Evolutionary conservation across 2,113 vertebrate genomes (phyloP), one percentile per base, ranked within the genome.

Genomic region (Redunca redunca): DNA sequence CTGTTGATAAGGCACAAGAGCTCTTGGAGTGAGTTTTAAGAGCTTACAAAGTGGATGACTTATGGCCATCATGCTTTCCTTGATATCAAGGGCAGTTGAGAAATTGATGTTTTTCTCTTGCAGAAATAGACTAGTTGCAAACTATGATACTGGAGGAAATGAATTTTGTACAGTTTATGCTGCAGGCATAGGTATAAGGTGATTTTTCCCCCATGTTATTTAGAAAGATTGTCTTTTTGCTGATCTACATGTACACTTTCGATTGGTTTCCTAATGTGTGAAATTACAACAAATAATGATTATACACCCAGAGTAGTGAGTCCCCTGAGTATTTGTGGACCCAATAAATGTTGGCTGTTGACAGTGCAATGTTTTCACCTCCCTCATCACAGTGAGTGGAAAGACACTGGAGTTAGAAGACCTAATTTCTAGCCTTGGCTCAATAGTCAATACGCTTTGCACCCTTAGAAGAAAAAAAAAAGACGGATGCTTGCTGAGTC

Each of bases 91-190:
- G 36, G 19, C 11, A 88, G n/a, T 89, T 91, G 53, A 97, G 88
- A 93, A 90, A 55, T 28, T 77, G 48, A 60, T 26, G 40, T 83
- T 96, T 97, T 96, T 62, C n/a, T 93, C 53, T 40, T 57, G 7
- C 7, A 92, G 86, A 94, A 96, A 62, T 46, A 96, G 60, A 77
- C 30, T 53, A 95, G 93, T 93, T 97, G 36, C 53, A 96, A 89
- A 91, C 25, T 77, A 71, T 60, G 36, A 36, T 86, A 80, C 21
- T 87, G 36, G 30, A 82, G 33, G 50, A 96, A 92, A 90, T 95
- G 36, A 83, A 85, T 92, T 96, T 96, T 91, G 9, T 97, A 28
- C 16, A 83, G 48, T 90, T 57, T 84, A 55, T 93, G 74, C 88
- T 86, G 6, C 3, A 81, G 50, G 55, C 48, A 81, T n/a, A 87